Evolutionary conservation across 2,797 vertebrate species (phyloP), one percentile per base, ranked within the genome.

Genomic region (Chelonia mydas): DNA sequence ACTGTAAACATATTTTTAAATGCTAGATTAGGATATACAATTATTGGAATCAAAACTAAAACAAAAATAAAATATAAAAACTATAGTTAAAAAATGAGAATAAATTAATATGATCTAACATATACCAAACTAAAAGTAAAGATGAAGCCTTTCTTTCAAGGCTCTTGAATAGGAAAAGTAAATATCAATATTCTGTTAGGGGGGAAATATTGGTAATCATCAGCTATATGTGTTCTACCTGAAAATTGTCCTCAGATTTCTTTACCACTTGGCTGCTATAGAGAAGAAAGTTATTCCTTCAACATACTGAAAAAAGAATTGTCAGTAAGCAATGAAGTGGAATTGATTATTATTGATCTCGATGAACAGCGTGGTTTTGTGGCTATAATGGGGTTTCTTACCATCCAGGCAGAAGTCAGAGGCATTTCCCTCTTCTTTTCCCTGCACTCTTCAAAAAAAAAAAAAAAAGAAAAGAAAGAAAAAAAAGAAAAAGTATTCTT

Each of bases 1-100:
- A 95, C 90, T 77, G 83, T 92, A 97, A 96, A 95, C 79, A 81
- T 90, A 68, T 81, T 85, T 95, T 96, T 95, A 95, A 93, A 49
- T 89, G 61, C 53, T 54, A 28, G 77, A 92, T 57, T 94, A 95
- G 53, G 89, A 90, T 87, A 80, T 79, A 93, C 92, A 95, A 97
- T 93, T 95, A 84, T 50, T 37, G 59, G 31, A 61, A 93, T 84
- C 59, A 59, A 94, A 95, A 96, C 90, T 72, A 92, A 55, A 93
- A 88, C 81, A 93, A 47, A 93, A 89, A 89, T 84, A 76, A 95
- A 97, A 93, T 84, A 55, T 61, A 88, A 87, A 89, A 96, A 84
- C 68, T 72, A 47, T 61, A 85, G 86, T 94, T 94, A 93, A 90
- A 90, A 68, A 61, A 89, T 84, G 77, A 79, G 78, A 83, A 13